Base-by-base conservation (phyloP, 1,140 invertebrate genomes). In the Drosophila pseudoananassae region DNA sequence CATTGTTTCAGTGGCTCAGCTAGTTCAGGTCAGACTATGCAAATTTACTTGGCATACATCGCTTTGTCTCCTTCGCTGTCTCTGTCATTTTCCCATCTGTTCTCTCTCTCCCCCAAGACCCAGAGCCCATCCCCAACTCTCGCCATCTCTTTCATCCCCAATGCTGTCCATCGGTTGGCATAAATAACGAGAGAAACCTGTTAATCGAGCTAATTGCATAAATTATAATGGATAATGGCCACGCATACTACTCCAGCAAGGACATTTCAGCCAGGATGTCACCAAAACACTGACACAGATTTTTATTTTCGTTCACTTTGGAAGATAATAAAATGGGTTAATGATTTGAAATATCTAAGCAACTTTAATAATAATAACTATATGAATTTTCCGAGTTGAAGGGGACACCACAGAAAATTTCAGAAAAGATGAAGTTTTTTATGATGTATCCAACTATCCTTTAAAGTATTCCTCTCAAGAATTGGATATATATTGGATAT, bases 131-230 rank as follows among this genome's bases (percentile, higher is more conserved):
- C 9, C 4, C 27, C 50, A 14, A 12, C 9, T 23, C 4, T 8
- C 20, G 8, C 20, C 14, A 9, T 27, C 51, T 36, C 40, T 8
- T 14, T 43, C 6, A 14, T 51, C 31, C 33, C 10, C 33, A 8
- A 25, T 23, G 51, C 25, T 57, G 47, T 2, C 33, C 63, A 46
- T 69, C 31, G 61, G 14, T 45, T 29, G 45, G 52, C 58, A 71
- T 77, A 77, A 58, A 70, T 64, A 77, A 77, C 73, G 69, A 64
- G 74, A 77, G 73, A 71, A 78, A 81, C 74, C 71, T 70, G 83
- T 87, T 87, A 87, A 87, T 88, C 83, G 78, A 63, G 78, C 83
- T 88, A 83, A 88, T 88, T 88, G 83, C 78, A 83, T 83, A 83
- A 79, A 88, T 88, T 88, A 85, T 79, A 83, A 83, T 73, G 38